Conservation (phyloP, 1,140 invertebrate genomes). For the Ladona fulva region DNA sequence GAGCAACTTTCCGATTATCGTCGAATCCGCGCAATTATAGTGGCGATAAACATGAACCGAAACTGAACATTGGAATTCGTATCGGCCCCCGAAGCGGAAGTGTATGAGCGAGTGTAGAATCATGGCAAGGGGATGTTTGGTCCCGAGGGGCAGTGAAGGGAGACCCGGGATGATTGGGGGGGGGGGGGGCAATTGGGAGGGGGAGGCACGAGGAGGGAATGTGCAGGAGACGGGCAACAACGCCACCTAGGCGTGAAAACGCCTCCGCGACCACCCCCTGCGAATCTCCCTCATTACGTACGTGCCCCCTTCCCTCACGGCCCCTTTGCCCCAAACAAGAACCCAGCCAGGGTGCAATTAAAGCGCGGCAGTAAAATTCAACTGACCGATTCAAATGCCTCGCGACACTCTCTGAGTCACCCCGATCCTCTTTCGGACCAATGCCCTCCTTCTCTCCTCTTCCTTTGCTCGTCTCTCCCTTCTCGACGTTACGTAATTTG, state of each 20-base stretch:
- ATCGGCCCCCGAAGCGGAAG: too few relatives aligned
- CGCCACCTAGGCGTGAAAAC: not conserved
- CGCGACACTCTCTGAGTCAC: not conserved
- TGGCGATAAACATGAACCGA: too few relatives aligned
- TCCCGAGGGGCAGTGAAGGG: not conserved
- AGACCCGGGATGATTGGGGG: not conserved
- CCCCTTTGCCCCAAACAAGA: not conserved
- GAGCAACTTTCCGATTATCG: too few relatives aligned
- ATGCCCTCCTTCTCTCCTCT: too few relatives aligned
- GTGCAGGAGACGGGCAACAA: not conserved
- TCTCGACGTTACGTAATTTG: too few relatives aligned
- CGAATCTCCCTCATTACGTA: not conserved
- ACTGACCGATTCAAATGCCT: not conserved
- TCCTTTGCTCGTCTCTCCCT: too few relatives aligned
- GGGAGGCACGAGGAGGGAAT: not conserved
- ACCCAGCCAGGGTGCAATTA: not conserved
- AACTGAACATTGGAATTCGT: too few relatives aligned
- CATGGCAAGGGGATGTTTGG: not conserved
- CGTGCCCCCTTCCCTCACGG: not conserved
- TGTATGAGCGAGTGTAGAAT: not conserved
- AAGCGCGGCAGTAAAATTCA: constrained; percentile 4
- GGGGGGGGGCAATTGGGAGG: not conserved
- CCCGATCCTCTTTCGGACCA: not conserved
- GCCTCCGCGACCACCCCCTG: not conserved
- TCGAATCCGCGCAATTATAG: too few relatives aligned